A percentile compares a stretch with the other conserved stretches of the same genome.
These are phyloP conservation scores for Disparrhopalites patrizii DNA, from an alignment of 2,888 invertebrate genomes.

Conservation along the genomic window DNA sequence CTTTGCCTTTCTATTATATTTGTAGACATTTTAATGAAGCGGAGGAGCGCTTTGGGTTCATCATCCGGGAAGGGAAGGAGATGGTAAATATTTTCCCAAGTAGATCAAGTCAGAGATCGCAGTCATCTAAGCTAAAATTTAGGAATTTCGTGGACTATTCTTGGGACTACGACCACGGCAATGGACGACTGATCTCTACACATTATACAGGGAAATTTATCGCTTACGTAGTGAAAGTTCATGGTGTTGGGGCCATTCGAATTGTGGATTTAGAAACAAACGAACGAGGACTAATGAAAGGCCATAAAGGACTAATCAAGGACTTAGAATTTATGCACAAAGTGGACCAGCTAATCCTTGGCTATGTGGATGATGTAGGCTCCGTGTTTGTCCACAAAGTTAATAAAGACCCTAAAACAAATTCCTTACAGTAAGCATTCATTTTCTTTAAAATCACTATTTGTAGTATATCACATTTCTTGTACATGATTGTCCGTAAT, in stretches of 20 bases:
- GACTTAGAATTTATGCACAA: constrained; percentile 88
- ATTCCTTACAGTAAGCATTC: constrained; percentile 35
- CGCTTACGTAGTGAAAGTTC: constrained; percentile 88
- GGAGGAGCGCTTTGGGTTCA: constrained; percentile 43
- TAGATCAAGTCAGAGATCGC: constrained; percentile 23
- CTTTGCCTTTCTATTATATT: neutral
- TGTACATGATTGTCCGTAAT: too few relatives aligned
- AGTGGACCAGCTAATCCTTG: constrained; percentile 70
- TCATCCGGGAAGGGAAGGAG: constrained; percentile 37
- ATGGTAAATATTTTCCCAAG: constrained; percentile 34
- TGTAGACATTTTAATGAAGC: constrained; percentile 43
- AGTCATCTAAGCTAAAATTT: constrained; percentile 29
- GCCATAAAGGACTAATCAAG: constrained; percentile 80
- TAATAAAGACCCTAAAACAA: constrained; percentile 38
- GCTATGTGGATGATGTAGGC: constrained; percentile 81
- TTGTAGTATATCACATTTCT: too few relatives aligned
- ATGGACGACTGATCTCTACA: constrained; percentile 81
- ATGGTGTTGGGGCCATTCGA: constrained; percentile 63
- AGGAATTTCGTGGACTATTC: constrained; percentile 59
- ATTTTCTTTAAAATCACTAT: neutral
- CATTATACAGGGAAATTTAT: constrained; percentile 79
- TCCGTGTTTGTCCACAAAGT: constrained; percentile 77
- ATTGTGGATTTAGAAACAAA: constrained; percentile 74
- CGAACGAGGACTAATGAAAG: constrained; percentile 75
- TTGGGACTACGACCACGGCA: constrained; percentile 80